Base-by-base conservation (phyloP, 2,888 invertebrate genomes). In the Gymnosoma rotundatum region DNA sequence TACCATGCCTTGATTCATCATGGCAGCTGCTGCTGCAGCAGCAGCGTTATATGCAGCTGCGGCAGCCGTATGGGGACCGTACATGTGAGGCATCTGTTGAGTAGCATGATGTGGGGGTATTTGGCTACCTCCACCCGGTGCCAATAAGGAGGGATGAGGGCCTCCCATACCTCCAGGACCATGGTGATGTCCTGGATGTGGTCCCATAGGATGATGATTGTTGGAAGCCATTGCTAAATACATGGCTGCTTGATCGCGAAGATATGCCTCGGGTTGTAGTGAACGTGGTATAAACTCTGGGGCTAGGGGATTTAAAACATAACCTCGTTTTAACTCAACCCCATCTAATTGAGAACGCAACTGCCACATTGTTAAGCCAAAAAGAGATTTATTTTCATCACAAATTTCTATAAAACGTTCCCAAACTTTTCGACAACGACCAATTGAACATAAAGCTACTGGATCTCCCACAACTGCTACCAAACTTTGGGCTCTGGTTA, bases 401-500 rank as follows among this genome's bases (percentile, higher is more conserved):
- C 96, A 96, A 70, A 94, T 94, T 88, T 95, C 94, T 84, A 97
- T 93, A 90, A 95, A 96, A 72, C 95, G 93, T 89, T 96, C 96
- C 97, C 97, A 97, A 0, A 96, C 94, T 92, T 95, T 95, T 86
- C 96, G 94, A 91, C 97, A 97, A 83, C 95, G 94, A 9, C 97
- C 97, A 66, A 96, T 94, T 0, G 96, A 95, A 88, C 96, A 96
- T 12, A 97, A 92, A 0, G 96, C 96, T 0, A 97, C 94, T 0
- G 97, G 97, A 92, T 97, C 97, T 0, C 97, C 97, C 1, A 97
- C 95, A 16, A 97, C 96, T 4, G 96, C 96, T 0, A 97, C 96
- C 64, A 97, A 92, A 87, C 96, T 96, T 92, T 96, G 96, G 0
- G 97, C 97, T 80, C 97, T 93, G 0, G 94, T 97, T 69, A 97